A percentile compares a stretch with the other conserved stretches of the same genome.
Conservation (phyloP, 2,797 vertebrate species). For the Pangasius sanitwongsei region DNA sequence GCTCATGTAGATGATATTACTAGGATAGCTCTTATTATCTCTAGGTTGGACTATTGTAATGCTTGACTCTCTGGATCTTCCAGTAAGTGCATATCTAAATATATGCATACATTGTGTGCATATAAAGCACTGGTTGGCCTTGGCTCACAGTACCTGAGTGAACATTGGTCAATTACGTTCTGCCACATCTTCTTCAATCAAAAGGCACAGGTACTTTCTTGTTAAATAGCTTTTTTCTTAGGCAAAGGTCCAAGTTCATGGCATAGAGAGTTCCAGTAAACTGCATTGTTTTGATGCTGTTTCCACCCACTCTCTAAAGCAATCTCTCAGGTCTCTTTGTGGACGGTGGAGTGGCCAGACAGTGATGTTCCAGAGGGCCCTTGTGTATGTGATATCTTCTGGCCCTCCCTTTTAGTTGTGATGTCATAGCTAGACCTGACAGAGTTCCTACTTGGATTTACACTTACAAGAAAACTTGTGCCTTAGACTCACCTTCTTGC, state of each 20-base stretch:
- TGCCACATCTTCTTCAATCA: neutral
- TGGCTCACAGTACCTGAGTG: neutral
- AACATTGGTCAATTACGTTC: neutral
- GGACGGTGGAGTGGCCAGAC: neutral
- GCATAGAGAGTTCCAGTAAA: neutral
- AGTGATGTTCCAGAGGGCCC: neutral
- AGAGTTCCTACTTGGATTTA: constrained; percentile 1
- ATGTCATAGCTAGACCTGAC: neutral
- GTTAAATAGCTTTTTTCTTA: neutral
- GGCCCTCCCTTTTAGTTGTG: neutral
- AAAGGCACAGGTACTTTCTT: neutral
- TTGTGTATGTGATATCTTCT: neutral
- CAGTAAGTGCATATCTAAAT: neutral
- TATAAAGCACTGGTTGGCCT: neutral
- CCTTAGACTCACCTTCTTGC: neutral
- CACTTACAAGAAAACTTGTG: neutral
- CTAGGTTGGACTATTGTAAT: neutral
- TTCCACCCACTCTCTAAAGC: neutral
- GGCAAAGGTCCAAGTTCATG: neutral
- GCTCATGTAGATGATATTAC: no score
- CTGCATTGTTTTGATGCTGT: neutral
- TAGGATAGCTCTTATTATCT: neutral
- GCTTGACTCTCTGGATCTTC: neutral
- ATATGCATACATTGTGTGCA: neutral
- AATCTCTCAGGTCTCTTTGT: neutral